These are phyloP conservation scores for Eolophus roseicapilla DNA, from an alignment of 2,113 vertebrate species.

Conservation along the genomic window DNA sequence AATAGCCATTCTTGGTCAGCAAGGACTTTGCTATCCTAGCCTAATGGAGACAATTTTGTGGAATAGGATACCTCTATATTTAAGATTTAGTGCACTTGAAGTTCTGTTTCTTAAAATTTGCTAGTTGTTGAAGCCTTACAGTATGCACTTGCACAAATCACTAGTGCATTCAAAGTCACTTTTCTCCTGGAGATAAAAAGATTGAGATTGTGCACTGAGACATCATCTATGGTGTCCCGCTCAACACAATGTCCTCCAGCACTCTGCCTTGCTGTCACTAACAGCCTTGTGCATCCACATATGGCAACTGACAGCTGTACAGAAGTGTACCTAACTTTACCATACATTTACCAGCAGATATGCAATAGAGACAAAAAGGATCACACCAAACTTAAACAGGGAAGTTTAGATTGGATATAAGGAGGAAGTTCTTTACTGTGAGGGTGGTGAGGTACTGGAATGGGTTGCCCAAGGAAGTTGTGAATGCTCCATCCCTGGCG, in stretches of 20 bases:
- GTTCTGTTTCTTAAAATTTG: background rate
- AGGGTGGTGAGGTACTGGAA: too few species aligned
- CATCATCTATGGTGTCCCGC: background rate
- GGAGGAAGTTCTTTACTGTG: too few species aligned
- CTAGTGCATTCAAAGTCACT: background rate
- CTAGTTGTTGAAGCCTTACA: background rate
- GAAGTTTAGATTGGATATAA: too few species aligned
- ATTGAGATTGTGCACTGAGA: background rate
- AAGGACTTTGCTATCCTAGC: background rate
- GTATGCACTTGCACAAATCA: background rate
- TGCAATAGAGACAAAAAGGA: background rate
- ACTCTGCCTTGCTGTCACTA: background rate
- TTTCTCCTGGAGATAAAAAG: background rate
- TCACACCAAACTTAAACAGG: background rate
- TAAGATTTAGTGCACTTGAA: background rate
- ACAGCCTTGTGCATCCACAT: background rate
- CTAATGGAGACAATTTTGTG: background rate
- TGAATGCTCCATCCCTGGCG: too few species aligned
- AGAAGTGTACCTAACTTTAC: background rate
- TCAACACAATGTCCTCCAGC: background rate
- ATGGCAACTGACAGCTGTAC: background rate
- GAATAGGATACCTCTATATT: background rate
- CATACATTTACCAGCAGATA: background rate
- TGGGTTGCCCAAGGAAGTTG: too few species aligned
- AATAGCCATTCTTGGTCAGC: background rate